phyloP scores from a whole-genome alignment of 2,888 invertebrate species.

The Eupelmus urozonus region DNA sequence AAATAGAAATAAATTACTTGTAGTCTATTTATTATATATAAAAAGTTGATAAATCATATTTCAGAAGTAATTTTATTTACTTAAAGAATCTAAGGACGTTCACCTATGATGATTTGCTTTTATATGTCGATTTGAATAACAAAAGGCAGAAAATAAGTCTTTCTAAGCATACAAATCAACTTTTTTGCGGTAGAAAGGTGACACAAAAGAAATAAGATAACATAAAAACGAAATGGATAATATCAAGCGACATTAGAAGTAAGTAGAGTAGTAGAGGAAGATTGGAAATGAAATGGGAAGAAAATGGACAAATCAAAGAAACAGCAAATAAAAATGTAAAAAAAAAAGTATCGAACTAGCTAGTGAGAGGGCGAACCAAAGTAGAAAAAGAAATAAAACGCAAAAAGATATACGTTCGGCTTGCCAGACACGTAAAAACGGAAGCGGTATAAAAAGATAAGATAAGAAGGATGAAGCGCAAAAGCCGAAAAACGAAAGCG shows the following conservation, averaged over 20 bases:
- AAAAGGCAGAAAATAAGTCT: not conserved
- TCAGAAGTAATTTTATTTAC: too few species aligned
- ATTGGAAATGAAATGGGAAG: not conserved
- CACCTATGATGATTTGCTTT: not conserved
- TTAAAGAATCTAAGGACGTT: too few species aligned
- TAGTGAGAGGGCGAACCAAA: not conserved
- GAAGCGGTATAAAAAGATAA: slow-evolving; percentile 8
- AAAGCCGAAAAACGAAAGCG: not conserved
- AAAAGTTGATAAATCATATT: too few species aligned
- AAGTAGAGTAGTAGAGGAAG: not conserved
- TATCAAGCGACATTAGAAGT: too few species aligned
- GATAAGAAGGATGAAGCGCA: slow-evolving; percentile 37
- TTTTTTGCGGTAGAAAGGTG: too few species aligned
- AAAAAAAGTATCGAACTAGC: too few species aligned
- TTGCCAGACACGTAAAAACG: not conserved
- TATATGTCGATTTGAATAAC: not conserved
- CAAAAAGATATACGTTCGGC: not conserved
- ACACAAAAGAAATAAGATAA: too few species aligned
- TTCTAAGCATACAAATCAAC: not conserved
- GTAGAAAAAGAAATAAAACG: not conserved
- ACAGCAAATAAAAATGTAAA: not conserved
- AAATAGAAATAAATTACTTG: too few species aligned
- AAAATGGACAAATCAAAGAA: slow-evolving; percentile 10
- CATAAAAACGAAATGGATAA: too few species aligned
- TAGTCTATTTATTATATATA: too few species aligned